These are phyloP conservation scores for Sorex fumeus DNA, from an alignment of 2,113 vertebrate species.

Conservation along the genomic window DNA sequence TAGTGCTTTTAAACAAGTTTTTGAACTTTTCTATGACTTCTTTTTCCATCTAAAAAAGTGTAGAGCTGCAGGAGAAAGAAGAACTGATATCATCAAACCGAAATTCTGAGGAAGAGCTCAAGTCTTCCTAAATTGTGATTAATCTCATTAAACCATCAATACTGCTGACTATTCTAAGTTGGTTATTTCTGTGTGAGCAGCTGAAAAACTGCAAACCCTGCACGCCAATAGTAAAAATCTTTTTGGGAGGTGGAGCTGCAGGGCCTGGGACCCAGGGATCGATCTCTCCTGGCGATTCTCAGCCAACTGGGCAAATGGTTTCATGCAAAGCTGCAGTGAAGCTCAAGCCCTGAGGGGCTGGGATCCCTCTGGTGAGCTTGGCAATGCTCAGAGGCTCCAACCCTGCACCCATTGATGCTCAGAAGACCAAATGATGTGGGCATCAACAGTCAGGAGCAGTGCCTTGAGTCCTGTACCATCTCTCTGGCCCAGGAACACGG, in stretches of 20 bases:
- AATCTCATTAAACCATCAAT: neutral
- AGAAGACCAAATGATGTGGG: no score
- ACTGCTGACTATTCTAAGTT: neutral
- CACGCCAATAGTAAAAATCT: slow-evolving; percentile 17
- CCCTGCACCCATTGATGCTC: no score
- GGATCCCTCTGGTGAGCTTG: no score
- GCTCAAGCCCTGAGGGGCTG: no score
- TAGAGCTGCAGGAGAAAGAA: neutral
- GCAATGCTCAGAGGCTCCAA: no score
- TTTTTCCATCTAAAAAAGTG: neutral
- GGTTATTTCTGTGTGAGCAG: neutral
- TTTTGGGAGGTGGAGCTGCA: neutral
- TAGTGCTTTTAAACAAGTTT: neutral
- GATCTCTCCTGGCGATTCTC: no score
- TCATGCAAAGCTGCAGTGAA: no score
- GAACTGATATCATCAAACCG: slow-evolving; percentile 3
- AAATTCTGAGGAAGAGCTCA: slow-evolving; percentile 12
- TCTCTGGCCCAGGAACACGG: no score
- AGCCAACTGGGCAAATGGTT: no score
- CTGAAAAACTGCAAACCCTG: slow-evolving; percentile 30
- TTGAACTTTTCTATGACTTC: slow-evolving; percentile 20
- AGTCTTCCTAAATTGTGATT: neutral
- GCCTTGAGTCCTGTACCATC: no score
- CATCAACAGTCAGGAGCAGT: no score
- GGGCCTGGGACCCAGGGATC: no score